Evolutionary conservation across 2,888 invertebrate genomes (phyloP).

Genomic region (Aphelenchoides bicaudatus): DNA sequence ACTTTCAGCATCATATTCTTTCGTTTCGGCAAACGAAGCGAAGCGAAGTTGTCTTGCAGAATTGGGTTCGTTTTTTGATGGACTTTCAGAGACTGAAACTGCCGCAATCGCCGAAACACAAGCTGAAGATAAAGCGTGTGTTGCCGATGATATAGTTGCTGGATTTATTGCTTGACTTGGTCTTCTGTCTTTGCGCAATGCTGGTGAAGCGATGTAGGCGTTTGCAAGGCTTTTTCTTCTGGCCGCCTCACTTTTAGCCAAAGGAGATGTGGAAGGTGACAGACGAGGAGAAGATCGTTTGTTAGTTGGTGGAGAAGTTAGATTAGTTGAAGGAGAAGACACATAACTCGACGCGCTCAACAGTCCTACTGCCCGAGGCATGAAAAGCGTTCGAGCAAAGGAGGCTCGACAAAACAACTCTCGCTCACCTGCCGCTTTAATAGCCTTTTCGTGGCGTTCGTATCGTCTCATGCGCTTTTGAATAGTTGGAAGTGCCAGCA

Average conservation of each 20-base stretch:
- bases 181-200: background rate
- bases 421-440: constrained; percentile 57
- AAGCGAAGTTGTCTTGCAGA: constrained; percentile 6
- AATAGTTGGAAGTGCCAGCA: constrained; percentile 59
- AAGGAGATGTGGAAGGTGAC: constrained; percentile 4
- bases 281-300: background rate
- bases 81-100: background rate
- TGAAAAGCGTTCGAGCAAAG: too few relatives aligned
- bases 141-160: background rate
- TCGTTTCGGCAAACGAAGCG: background rate
- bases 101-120: background rate
- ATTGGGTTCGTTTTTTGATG: background rate
- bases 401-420: constrained; percentile 7
- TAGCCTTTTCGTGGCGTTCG: constrained; percentile 53
- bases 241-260: too few relatives aligned
- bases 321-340: background rate
- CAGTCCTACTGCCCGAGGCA: too few relatives aligned
- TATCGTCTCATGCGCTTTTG: constrained; percentile 51
- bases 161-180: background rate
- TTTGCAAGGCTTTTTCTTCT: too few relatives aligned
- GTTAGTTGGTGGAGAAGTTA: background rate
- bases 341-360: background rate
- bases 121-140: constrained; percentile 5
- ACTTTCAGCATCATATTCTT: constrained; percentile 17
- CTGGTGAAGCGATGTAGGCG: too few relatives aligned